Base-by-base conservation (phyloP, 2,113 vertebrate genomes). In the Syngnathus typhle region DNA sequence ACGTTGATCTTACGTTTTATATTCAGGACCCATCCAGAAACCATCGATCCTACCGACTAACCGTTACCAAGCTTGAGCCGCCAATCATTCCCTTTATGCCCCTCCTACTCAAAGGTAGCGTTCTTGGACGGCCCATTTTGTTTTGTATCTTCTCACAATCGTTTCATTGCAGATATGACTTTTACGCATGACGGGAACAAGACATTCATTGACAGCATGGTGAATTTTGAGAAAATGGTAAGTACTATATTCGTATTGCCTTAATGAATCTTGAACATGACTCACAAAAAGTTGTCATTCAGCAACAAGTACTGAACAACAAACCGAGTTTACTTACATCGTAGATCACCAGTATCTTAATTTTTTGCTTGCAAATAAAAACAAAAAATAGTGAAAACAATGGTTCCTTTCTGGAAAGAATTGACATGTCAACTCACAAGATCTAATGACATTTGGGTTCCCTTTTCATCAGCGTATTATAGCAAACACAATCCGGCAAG, bases 141-240 rank as follows among this genome's bases (percentile, higher is more conserved):
- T 1, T 15, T 67, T n/a, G 18, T 1, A 13, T 65, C 16, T 47
- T 21, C 27, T 56, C 13, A 21, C 15, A 47, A 4, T 15, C 51
- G 60, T 15, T 71, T 60, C 72, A 83, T 74, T 81, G 74, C 89
- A 99, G 96, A 99, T 82, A 98, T 98, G 95, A 99, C 95, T 6
- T 99, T 99, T 86, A 98, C 94, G 81, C 95, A 99, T 41, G 95
- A 99, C 76, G 95, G 96, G 71, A 99, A 99, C 93, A 98, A 96
- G 91, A 98, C 96, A 0, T 94, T 95, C 81, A 92, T 93, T 84
- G 96, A 97, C 88, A 94, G 84, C 77, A 93, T 99, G 84, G 94
- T 98, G 82, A 99, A 99, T 90, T 99, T 98, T 81, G 96, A 99
- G 90, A 99, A 99, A 93, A 98, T 99, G 95, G 96, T 99, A 91